Conservation (phyloP, 2,113 vertebrate genomes). For the Myotis brandtii region DNA sequence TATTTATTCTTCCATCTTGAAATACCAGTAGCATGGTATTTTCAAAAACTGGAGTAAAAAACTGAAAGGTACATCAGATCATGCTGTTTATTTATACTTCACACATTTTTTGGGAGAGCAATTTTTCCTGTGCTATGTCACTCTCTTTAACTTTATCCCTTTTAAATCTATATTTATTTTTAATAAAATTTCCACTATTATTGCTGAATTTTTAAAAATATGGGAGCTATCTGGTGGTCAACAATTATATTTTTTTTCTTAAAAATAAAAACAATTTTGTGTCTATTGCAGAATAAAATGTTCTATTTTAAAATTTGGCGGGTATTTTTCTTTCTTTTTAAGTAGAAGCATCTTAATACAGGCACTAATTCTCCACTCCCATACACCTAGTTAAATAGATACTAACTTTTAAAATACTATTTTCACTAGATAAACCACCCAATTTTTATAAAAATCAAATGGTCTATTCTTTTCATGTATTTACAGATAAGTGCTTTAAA, state of each 20-base stretch:
- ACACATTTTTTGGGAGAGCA: not conserved
- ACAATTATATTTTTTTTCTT: constrained; percentile 60
- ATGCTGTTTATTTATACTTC: not conserved
- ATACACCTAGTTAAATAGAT: not conserved
- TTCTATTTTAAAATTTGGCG: not conserved
- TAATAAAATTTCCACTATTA: constrained; percentile 5
- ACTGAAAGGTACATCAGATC: not conserved
- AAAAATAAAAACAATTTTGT: constrained; percentile 38
- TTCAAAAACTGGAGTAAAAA: not conserved
- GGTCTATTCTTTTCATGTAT: not conserved
- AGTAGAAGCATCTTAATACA: constrained; percentile 4
- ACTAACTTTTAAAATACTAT: not conserved
- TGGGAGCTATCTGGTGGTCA: constrained; percentile 52
- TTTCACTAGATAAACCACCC: not conserved
- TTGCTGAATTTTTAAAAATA: constrained; percentile 70
- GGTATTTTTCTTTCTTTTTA: not conserved
- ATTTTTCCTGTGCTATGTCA: not conserved
- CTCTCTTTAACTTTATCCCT: not conserved
- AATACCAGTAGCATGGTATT: not conserved
- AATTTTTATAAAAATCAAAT: not conserved
- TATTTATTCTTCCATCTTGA: not conserved
- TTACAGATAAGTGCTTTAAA: not conserved
- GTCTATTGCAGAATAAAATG: constrained; percentile 45
- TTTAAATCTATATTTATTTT: constrained; percentile 55
- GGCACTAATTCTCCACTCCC: not conserved